Evolutionary conservation across 2,113 vertebrate species (phyloP), one percentile per base, ranked within the genome.

Genomic region (Scopus umbretta): DNA sequence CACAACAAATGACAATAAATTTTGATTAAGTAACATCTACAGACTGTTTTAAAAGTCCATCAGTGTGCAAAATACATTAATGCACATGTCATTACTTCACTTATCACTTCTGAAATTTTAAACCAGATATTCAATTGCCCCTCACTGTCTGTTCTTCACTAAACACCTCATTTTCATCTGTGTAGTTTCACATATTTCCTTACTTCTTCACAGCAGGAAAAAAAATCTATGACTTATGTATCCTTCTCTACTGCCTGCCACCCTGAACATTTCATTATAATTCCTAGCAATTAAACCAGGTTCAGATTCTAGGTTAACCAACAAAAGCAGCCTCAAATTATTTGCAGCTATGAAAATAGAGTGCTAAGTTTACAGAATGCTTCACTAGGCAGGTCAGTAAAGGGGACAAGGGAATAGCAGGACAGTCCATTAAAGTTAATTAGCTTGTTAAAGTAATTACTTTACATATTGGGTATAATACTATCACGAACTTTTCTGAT

Each of bases 381-480:
- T 81, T 97, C 78, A 85, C 63, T 7, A 92, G 73, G 62, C 65
- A 94, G 86, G 84, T 91, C 94, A 96, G 65, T n/a, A 89, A 95
- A 87, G 65, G 84, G 89, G 84, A 81, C 38, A 87, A 74, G 23
- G 56, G 43, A 96, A 89, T 85, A 63, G 38, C 40, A 43, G 86
- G 63, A 92, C 76, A 91, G 61, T 81, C 65, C 42, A 92, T 96
- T 96, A 89, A 96, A 89, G 63, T 91, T 94, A 97, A 94, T 91
- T 92, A 92, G 52, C 89, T 94, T 87, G 76, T 95, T 92, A 85
- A 81, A 74, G 53, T 94, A 96, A 96, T 93, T 95, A 90, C 47
- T 93, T 87, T 92, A 95, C 73, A 89, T 75, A 85, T 63, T 74
- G 72, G 20, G 55, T 85, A 84, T 85, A 97, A 90, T 50, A 75